Percentiles rank a stretch among this genome's conserved stretches.
phyloP scores from a whole-genome alignment of 2,888 invertebrate genomes.

The Latrodectus elegans region DNA sequence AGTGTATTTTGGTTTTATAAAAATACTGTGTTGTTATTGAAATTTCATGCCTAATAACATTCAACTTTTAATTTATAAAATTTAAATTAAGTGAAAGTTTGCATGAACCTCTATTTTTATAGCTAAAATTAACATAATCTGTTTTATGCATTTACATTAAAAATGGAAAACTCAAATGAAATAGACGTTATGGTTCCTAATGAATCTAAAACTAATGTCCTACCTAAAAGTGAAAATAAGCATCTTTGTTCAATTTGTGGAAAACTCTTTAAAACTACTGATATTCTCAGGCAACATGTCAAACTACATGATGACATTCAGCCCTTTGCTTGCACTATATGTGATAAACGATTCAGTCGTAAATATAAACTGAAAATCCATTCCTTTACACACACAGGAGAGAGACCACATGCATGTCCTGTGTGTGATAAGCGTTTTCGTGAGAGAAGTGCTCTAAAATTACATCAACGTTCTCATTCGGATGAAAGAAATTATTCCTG shows the following conservation, averaged over 20 bases:
- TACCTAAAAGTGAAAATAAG: neutral
- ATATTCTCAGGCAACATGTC: neutral
- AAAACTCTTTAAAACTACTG: neutral
- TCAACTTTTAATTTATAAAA: no score
- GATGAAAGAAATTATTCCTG: conserved; percentile 10
- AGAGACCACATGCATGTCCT: conserved; percentile 5
- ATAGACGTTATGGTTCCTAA: no score
- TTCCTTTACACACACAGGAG: neutral
- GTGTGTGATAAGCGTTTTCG: conserved; percentile 6
- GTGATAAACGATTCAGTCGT: neutral
- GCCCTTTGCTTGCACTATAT: neutral
- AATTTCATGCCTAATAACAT: no score
- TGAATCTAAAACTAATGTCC: no score
- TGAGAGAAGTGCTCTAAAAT: neutral
- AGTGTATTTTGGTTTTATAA: no score
- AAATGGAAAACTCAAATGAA: no score
- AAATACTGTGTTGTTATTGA: no score
- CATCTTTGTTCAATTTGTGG: neutral
- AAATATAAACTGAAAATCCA: conserved; percentile 1
- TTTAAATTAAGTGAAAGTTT: no score
- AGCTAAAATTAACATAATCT: no score
- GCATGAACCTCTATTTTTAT: no score
- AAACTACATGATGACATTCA: neutral
- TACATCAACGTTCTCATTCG: neutral
- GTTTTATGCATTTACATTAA: no score